A percentile compares a stretch with the other conserved stretches of the same genome.
These are phyloP conservation scores for Zelleria hepariella DNA, from an alignment of 2,888 invertebrate genomes.

Conservation along the genomic window DNA sequence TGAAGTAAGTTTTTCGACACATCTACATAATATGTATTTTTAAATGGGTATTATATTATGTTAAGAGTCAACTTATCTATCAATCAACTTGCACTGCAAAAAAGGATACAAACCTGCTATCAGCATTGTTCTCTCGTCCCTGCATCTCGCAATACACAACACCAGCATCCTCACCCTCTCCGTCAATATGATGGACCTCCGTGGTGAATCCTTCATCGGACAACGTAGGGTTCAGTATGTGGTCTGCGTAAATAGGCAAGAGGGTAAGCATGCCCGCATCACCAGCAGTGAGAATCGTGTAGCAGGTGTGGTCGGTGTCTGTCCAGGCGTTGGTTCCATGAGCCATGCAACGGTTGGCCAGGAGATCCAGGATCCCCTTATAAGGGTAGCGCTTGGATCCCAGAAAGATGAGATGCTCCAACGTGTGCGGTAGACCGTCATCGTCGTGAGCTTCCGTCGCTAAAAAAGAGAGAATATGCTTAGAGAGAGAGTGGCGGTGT, in stretches of 20 bases:
- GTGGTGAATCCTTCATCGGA: conserved; percentile 87
- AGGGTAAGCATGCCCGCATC: conserved; percentile 89
- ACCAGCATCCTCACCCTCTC: conserved; percentile 90
- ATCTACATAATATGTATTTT: neutral
- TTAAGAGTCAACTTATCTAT: too few species aligned
- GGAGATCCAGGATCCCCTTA: conserved; percentile 88
- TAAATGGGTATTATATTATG: too few species aligned
- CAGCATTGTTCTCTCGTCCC: conserved; percentile 85
- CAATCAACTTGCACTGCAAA: too few species aligned
- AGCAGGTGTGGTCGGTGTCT: conserved; percentile 88
- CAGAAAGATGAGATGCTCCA: conserved; percentile 92
- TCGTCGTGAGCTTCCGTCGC: conserved; percentile 93
- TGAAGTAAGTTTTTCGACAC: neutral
- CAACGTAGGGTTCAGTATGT: conserved; percentile 87
- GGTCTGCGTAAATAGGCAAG: conserved; percentile 93
- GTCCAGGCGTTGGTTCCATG: conserved; percentile 96
- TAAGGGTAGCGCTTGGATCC: conserved; percentile 92
- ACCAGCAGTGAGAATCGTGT: conserved; percentile 87
- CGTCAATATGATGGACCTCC: conserved; percentile 93
- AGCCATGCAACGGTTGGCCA: conserved; percentile 91
- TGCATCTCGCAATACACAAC: conserved; percentile 98
- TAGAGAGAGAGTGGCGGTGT: too few species aligned
- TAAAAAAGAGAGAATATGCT: conserved; percentile 32
- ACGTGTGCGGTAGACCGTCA: conserved; percentile 92
- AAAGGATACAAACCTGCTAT: conserved; percentile 73